Percentiles rank a stretch among this genome's conserved stretches.
Conservation (phyloP, 2,797 vertebrate species). For the Phrynocephalus forsythii region DNA sequence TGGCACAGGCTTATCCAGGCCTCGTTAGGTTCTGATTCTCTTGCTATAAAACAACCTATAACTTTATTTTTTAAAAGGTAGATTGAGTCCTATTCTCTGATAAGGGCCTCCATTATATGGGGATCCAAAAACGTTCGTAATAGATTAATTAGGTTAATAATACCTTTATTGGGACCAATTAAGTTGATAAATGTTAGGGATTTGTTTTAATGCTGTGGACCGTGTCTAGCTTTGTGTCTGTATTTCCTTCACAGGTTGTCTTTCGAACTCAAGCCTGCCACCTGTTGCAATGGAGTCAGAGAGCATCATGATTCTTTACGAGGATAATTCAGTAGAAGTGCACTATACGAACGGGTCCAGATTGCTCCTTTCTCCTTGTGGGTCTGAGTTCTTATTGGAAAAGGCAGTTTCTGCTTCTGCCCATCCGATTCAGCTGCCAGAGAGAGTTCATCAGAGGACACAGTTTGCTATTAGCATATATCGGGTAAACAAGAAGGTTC, state of each 20-base stretch:
- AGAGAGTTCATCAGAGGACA: conserved; percentile 83
- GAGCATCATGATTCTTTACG: conserved; percentile 81
- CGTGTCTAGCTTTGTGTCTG: no score
- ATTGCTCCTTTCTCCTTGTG: conserved; percentile 88
- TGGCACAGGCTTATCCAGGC: neutral
- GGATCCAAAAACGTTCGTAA: no score
- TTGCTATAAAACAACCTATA: neutral
- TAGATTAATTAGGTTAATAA: no score
- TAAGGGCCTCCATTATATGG: no score
- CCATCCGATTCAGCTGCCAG: conserved; percentile 77
- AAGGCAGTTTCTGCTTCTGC: conserved; percentile 66
- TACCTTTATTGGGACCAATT: no score
- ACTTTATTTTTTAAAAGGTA: no score
- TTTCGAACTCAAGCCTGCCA: neutral
- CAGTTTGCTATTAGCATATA: conserved; percentile 85
- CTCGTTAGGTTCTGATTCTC: neutral
- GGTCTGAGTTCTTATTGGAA: conserved; percentile 84
- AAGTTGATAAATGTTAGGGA: no score
- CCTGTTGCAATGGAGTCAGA: conserved; percentile 39
- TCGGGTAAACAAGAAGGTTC: conserved; percentile 74
- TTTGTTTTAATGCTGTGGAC: no score
- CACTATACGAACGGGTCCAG: conserved; percentile 76
- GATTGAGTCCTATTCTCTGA: no score
- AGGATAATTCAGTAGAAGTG: conserved; percentile 85
- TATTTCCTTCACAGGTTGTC: neutral